Base-by-base conservation (phyloP, 2,797 vertebrate species). In the Aotus griseimembra region DNA sequence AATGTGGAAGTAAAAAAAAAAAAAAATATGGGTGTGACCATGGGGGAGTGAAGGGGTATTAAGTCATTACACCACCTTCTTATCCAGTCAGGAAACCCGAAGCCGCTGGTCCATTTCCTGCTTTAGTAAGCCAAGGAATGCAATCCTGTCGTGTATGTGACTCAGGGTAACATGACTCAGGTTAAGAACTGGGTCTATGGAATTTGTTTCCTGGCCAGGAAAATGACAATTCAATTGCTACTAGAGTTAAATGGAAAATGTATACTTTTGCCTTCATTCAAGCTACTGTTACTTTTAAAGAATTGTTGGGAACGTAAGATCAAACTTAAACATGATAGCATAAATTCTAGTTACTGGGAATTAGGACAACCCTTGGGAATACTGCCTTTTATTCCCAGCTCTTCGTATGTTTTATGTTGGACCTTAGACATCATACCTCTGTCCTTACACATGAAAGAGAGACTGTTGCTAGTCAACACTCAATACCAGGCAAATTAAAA, bases 171-270 rank as follows among this genome's bases (percentile, higher is more conserved):
- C 87, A 70, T 75, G 95, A 97, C 77, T 95, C 96, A 88, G 95
- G 72, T 77, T 90, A 88, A 94, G 58, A 94, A 50, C 87, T 58
- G 33, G 77, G 41, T 93, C 94, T 96, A 1, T 92, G 89, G 87
- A 92, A 94, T 93, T 84, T 82, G 33, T 96, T 95, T 96, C 81
- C 93, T 86, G 90, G 84, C 87, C 52, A 79, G 93, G 76, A 96
- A 67, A 96, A 91, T 48, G 46, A 58, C n/a, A 86, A 24, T 86
- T 91, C 83, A 97, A 28, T 86, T 64, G 93, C 76, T 88, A 15
- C 28, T 84, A 50, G 72, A 85, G 90, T 95, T 90, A 90, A 88
- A 39, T 83, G 79, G 92, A 96, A 96, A 97, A 97, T n/a, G 41
- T 7, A 79, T 83, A 84, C 85, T 57, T 97, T 85, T 73, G 50